phyloP scores from a whole-genome alignment of 2,113 vertebrate genomes.

The Eubucco bourcierii region DNA sequence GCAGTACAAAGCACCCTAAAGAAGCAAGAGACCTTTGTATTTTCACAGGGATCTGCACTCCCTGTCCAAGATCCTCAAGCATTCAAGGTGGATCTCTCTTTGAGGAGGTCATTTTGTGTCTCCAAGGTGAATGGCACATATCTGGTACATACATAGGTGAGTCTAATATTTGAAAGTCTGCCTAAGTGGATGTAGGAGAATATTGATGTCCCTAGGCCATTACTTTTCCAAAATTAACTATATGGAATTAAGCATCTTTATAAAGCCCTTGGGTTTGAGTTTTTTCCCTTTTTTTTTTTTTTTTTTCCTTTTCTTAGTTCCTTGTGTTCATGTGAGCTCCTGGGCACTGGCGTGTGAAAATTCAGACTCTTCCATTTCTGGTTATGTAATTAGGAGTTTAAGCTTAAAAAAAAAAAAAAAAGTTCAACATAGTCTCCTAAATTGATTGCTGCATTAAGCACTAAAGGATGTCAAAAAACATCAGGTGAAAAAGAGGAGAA shows the following conservation, averaged over 20 bases:
- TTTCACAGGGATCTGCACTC: not conserved
- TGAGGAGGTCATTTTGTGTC: not conserved
- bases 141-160: not conserved
- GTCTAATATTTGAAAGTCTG: not conserved
- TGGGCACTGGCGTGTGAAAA: not conserved
- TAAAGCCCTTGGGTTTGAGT: not conserved
- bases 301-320: not conserved
- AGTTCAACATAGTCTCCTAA: not conserved
- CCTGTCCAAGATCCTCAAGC: not conserved
- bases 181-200: not conserved
- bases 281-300: not conserved
- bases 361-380: not conserved
- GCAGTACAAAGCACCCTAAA: not conserved
- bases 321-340: not conserved
- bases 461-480: not conserved
- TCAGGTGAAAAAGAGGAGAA: not conserved
- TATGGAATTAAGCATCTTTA: not conserved
- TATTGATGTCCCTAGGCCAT: not conserved
- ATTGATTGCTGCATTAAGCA: not conserved
- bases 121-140: not conserved
- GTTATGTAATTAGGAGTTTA: not conserved
- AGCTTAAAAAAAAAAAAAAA: not conserved
- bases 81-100: not conserved
- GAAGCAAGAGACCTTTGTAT: not conserved
- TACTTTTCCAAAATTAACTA: not conserved